A percentile compares a stretch with the other conserved stretches of the same genome.
Evolutionary conservation across 2,797 vertebrate species (phyloP).

Genomic region (Xiphophorus birchmanni): DNA sequence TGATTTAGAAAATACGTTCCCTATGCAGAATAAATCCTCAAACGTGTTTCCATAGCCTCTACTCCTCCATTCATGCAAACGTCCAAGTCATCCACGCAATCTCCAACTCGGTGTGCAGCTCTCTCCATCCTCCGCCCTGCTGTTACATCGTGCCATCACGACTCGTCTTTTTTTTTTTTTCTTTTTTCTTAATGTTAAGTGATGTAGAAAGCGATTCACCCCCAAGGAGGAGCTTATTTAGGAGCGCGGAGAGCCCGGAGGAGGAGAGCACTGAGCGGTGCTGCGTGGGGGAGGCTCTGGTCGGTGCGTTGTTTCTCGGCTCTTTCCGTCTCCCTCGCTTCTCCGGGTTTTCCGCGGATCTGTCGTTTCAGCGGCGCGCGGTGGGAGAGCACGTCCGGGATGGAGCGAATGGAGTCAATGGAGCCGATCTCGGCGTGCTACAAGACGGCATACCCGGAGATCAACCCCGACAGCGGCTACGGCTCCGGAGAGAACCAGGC

Average conservation of each 20-base stretch:
- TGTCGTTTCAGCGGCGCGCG: background rate
- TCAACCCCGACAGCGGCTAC: conserved; percentile 68
- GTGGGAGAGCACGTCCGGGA: conserved; percentile 27
- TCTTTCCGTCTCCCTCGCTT: background rate
- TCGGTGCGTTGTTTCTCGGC: background rate
- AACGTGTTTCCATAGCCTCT: background rate
- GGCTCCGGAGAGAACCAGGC: conserved; percentile 60
- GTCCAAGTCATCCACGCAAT: background rate
- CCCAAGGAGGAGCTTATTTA: conserved; percentile 35
- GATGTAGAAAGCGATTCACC: conserved; percentile 47
- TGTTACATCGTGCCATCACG: conserved; percentile 33
- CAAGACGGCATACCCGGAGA: conserved; percentile 72
- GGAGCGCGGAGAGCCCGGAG: conserved; percentile 3
- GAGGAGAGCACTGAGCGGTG: background rate
- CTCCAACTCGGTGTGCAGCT: background rate
- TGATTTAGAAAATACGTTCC: background rate
- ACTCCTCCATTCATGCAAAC: background rate
- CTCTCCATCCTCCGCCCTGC: conserved; percentile 1
- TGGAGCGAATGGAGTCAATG: conserved; percentile 79
- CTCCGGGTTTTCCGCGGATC: background rate
- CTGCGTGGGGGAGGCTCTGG: background rate
- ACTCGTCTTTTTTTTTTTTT: conserved; percentile 21
- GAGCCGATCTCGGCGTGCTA: conserved; percentile 72
- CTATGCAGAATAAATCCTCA: background rate
- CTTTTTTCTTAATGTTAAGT: conserved; percentile 29